Conservation (phyloP, 2,888 invertebrate species). For the Prosopocoilus inquinatus region DNA sequence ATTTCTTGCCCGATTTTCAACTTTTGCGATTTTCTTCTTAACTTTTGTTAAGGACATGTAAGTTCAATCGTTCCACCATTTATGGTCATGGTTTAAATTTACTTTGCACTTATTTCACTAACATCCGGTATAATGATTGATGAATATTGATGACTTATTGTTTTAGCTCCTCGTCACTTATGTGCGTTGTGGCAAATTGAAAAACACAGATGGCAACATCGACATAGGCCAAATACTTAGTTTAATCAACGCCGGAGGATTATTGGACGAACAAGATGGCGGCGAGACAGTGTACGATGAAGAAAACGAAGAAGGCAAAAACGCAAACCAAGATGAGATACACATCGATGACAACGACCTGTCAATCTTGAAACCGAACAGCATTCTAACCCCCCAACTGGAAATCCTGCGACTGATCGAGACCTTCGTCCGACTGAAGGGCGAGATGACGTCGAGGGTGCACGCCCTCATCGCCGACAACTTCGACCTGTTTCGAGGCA, state of each 20-base stretch:
- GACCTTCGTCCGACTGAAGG: slow-evolving; percentile 33
- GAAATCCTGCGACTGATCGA: slow-evolving; percentile 34
- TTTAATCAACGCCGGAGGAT: background rate
- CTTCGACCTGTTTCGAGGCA: slow-evolving; percentile 29
- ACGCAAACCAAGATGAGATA: background rate
- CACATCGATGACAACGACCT: background rate
- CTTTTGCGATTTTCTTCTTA: too few relatives aligned
- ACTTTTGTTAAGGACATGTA: too few relatives aligned
- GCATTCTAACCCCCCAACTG: slow-evolving; percentile 25
- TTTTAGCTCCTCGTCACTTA: too few relatives aligned
- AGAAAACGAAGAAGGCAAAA: slow-evolving; percentile 2
- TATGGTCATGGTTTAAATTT: too few relatives aligned
- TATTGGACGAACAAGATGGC: slow-evolving; percentile 4
- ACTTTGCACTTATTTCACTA: too few relatives aligned
- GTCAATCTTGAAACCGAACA: slow-evolving; percentile 8
- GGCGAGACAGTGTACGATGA: slow-evolving; percentile 1
- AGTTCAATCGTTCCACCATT: too few relatives aligned
- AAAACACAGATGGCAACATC: too few relatives aligned
- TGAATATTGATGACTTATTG: too few relatives aligned
- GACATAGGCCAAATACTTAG: too few relatives aligned
- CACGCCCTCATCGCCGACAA: slow-evolving; percentile 32
- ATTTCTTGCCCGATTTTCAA: too few relatives aligned
- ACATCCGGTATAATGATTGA: too few relatives aligned
- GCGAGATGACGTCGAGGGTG: slow-evolving; percentile 28
- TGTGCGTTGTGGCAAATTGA: too few relatives aligned